Evolutionary conservation across 2,797 vertebrate genomes (phyloP).

Genomic region (Paratrypauchen microcephalus): DNA sequence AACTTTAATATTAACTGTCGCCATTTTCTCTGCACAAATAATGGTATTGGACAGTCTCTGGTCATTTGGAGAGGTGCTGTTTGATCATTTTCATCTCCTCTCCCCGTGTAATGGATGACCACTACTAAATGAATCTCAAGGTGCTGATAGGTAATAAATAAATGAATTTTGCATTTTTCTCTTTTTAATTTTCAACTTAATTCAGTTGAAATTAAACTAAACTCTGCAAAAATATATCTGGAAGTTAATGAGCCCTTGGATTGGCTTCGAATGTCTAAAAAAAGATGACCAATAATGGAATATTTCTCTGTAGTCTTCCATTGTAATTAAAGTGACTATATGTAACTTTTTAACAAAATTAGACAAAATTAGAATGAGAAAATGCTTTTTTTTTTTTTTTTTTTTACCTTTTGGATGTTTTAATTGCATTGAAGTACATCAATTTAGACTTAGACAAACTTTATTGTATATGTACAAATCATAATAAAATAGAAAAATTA

Average conservation of each 20-base stretch:
- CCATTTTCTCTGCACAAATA: not conserved
- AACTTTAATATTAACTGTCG: too few species aligned
- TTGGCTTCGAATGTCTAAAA: not conserved
- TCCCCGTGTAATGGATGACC: not conserved
- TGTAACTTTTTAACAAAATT: too few species aligned
- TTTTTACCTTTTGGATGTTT: too few species aligned
- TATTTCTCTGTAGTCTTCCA: too few species aligned
- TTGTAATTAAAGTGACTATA: too few species aligned
- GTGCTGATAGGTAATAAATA: not conserved
- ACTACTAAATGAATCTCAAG: not conserved
- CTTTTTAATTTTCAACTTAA: not conserved
- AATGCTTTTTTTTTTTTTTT: too few species aligned
- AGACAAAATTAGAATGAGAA: too few species aligned
- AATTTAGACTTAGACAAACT: too few species aligned
- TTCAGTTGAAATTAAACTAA: not conserved
- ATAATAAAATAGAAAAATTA: too few species aligned
- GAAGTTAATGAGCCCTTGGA: not conserved
- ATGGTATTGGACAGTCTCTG: not conserved
- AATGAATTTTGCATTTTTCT: not conserved
- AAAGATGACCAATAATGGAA: too few species aligned
- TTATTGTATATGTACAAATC: too few species aligned
- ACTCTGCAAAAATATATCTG: not conserved
- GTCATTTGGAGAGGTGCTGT: not conserved
- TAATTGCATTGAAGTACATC: too few species aligned
- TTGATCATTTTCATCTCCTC: not conserved